Percentiles rank a stretch among this genome's conserved stretches.
These are phyloP conservation scores for Andrena praecox DNA, from an alignment of 2,888 invertebrate species.

Conservation along the genomic window DNA sequence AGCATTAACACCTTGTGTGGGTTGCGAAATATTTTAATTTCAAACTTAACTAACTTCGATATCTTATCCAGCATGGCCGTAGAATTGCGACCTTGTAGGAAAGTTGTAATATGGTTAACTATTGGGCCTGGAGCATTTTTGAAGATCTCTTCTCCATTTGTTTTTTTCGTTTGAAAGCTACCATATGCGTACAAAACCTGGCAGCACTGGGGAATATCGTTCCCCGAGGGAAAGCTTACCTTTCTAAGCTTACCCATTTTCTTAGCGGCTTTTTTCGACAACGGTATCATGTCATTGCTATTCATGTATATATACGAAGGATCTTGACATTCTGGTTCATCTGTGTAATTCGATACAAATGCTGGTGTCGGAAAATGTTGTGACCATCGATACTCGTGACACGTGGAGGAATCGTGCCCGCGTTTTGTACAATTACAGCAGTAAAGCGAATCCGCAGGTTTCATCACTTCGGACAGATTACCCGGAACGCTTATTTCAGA, in stretches of 20 bases:
- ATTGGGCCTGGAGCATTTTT: background rate
- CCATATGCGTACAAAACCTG: conserved; percentile 47
- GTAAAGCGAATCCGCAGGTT: conserved; percentile 79
- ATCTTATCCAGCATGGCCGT: conserved; percentile 45
- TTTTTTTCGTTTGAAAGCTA: background rate
- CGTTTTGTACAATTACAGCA: conserved; percentile 85
- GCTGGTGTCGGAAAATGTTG: conserved; percentile 78
- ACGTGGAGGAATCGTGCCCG: conserved; percentile 83
- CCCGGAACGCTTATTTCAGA: conserved; percentile 75
- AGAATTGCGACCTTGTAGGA: conserved; percentile 2
- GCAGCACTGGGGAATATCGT: background rate
- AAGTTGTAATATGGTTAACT: no score
- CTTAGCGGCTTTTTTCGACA: background rate
- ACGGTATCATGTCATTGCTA: conserved; percentile 18
- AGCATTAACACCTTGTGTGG: background rate
- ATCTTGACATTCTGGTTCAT: conserved; percentile 60
- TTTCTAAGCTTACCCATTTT: background rate
- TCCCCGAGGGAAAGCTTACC: background rate
- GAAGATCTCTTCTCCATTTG: background rate
- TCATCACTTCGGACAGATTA: conserved; percentile 75
- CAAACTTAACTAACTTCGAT: conserved; percentile 27
- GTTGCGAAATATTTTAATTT: conserved; percentile 43
- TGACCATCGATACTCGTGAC: conserved; percentile 78
- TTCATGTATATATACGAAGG: background rate
- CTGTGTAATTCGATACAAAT: conserved; percentile 74